A percentile compares a stretch with the other conserved stretches of the same genome.
phyloP scores from a whole-genome alignment of 2,113 vertebrate genomes.

The Vulpes lagopus region DNA sequence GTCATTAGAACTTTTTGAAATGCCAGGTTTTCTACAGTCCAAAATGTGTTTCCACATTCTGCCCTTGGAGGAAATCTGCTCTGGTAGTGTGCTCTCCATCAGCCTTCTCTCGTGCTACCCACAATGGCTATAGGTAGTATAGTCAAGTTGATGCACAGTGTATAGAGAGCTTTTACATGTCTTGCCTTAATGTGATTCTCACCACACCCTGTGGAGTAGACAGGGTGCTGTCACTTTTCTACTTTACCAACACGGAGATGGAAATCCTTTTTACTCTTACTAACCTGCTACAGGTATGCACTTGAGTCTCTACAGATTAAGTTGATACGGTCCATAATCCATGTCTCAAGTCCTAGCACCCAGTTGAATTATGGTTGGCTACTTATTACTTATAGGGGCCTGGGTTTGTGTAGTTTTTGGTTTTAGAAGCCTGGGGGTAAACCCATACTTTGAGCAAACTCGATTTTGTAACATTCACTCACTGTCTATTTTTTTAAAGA shows the following conservation, averaged over 20 bases:
- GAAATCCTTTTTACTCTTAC: neutral
- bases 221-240: neutral
- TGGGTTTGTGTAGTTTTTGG: neutral
- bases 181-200: neutral
- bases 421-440: conserved; percentile 9
- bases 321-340: neutral
- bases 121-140: rapidly evolving
- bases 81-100: neutral
- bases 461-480: neutral
- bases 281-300: neutral
- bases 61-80: neutral
- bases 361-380: neutral
- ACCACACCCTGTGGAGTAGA: no score
- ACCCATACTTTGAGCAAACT: neutral
- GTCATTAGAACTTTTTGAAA: neutral
- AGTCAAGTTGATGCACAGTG: neutral
- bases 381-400: neutral
- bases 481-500: neutral
- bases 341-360: neutral
- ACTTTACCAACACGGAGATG: neutral
- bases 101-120: no score
- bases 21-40: neutral
- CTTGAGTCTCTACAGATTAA: neutral
- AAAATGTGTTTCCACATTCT: neutral
- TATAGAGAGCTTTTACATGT: neutral